Evolutionary conservation across 2,888 invertebrate genomes (phyloP).

Genomic region (Saturnia japonica): DNA sequence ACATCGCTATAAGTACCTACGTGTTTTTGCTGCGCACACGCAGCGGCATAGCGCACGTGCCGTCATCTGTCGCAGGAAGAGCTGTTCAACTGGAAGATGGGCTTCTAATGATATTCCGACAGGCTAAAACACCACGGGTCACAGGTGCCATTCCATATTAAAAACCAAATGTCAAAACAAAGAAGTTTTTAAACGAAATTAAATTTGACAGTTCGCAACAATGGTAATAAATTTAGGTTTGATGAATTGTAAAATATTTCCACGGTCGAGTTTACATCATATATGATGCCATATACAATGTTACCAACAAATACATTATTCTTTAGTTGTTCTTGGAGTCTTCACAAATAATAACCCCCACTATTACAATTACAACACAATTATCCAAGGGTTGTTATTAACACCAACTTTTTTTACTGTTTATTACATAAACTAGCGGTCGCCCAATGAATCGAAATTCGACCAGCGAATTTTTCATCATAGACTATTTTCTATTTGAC

Average conservation of each 20-base stretch:
- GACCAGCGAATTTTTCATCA: too few species aligned
- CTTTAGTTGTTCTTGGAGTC: too few species aligned
- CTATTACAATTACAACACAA: too few species aligned
- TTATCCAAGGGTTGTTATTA: too few species aligned
- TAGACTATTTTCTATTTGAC: too few species aligned
- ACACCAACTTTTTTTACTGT: too few species aligned
- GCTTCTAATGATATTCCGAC: slow-evolving; percentile 57
- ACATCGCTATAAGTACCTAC: slow-evolving; percentile 32
- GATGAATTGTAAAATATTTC: background rate
- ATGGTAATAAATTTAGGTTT: background rate
- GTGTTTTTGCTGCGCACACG: slow-evolving; percentile 44
- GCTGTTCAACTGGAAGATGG: slow-evolving; percentile 72
- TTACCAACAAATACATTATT: background rate
- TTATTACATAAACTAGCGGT: too few species aligned
- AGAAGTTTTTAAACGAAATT: background rate
- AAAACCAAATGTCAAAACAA: slow-evolving; percentile 1
- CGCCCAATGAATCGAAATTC: too few species aligned
- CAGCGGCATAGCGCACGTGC: slow-evolving; percentile 69
- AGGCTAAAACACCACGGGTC: slow-evolving; percentile 45
- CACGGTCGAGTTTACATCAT: background rate
- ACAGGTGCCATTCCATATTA: slow-evolving; percentile 41
- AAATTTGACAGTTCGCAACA: background rate
- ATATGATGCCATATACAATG: background rate
- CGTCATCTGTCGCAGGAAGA: slow-evolving; percentile 77
- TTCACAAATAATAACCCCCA: too few species aligned